Base-by-base conservation (phyloP, 2,797 vertebrate genomes). In the Myotis myotis region DNA sequence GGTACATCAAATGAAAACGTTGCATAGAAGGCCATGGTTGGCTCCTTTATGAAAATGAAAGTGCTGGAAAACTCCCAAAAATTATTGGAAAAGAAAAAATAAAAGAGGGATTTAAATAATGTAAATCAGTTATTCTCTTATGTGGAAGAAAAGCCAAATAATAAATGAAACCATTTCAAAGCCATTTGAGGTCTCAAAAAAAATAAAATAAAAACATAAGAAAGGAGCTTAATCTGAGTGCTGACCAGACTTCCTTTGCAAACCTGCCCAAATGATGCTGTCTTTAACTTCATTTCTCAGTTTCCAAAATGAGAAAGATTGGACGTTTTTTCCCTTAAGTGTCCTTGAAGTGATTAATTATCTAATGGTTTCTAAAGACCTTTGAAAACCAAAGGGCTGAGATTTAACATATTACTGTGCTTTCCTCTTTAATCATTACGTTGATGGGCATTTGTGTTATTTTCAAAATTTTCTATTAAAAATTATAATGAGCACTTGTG, bases 291-390 rank as follows among this genome's bases (percentile, higher is more conserved):
- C 12, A 62, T 53, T 83, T 92, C 57, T 87, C n/a, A 22, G 36
- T 79, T 87, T 89, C 38, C 44, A 55, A 91, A 93, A 95, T 41
- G 84, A 87, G 71, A 89, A 93, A 51, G 51, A 92, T 41, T 87
- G 53, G 33, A 51, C 33, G 68, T 92, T 75, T 75, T 94, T 93
- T 82, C 71, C 71, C 71, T 89, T 30, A 49, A 70, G 41, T 22
- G 36, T 82, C 76, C 85, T 96, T 90, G 81, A 84, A 66, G 33
- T 95, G 78, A 96, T 92, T 92, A 66, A 87, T 90, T 92, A 74
- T n/a, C 33, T 85, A 83, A 83, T 84, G 64, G 36, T 92, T 95
- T 94, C 68, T 79, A 93, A 92, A 93, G 74, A 41, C 70, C 49
- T 90, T 88, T 78, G 72, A 80, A 95, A 95, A 57, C 5, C 11